Conservation (phyloP, 2,888 invertebrate genomes). For the Chaetoderma sp. region DNA sequence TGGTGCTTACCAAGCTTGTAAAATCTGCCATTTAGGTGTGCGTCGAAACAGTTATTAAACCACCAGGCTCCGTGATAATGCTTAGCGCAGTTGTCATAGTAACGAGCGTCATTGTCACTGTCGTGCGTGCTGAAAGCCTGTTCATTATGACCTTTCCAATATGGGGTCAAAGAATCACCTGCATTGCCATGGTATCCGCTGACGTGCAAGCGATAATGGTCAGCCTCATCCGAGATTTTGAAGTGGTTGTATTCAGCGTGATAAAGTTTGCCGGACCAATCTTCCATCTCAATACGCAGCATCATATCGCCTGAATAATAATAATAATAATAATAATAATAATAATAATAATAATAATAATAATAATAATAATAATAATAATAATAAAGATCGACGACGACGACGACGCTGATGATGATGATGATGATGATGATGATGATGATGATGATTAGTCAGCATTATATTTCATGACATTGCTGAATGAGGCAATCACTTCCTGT, state of each 20-base stretch:
- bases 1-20: slow-evolving; percentile 62
- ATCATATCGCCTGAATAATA: slow-evolving; percentile 78
- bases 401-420: too few relatives aligned
- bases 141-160: slow-evolving; percentile 83
- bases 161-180: slow-evolving; percentile 81
- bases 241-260: slow-evolving; percentile 85
- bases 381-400: too few relatives aligned
- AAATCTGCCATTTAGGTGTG: slow-evolving; percentile 66
- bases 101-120: slow-evolving; percentile 82
- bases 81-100: slow-evolving; percentile 66
- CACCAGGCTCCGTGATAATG: slow-evolving; percentile 67
- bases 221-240: slow-evolving; percentile 76
- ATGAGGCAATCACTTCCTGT: too few relatives aligned
- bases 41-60: slow-evolving; percentile 66
- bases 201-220: slow-evolving; percentile 82
- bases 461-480: too few relatives aligned
- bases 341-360: too few relatives aligned
- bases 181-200: slow-evolving; percentile 85
- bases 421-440: too few relatives aligned
- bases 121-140: slow-evolving; percentile 94
- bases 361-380: too few relatives aligned
- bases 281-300: slow-evolving; percentile 85
- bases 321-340: too few relatives aligned
- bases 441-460: too few relatives aligned
- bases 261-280: slow-evolving; percentile 86